Base-by-base conservation (phyloP, 2,888 invertebrate genomes). In the Trichopria drosophilae region DNA sequence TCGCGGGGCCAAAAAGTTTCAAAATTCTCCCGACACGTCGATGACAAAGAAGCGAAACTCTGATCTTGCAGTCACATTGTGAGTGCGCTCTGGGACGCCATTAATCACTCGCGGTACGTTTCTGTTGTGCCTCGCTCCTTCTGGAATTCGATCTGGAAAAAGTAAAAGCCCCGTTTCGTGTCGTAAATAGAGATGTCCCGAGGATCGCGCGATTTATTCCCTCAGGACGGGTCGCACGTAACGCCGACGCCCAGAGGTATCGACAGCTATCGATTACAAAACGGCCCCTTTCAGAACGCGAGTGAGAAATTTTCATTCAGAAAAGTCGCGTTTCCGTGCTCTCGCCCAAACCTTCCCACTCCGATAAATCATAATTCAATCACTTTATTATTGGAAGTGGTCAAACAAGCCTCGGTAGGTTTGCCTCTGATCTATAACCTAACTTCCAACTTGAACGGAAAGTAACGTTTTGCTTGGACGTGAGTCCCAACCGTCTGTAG, bases 21-120 rank as follows among this genome's bases (percentile, higher is more conserved):
- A 18, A n/a, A n/a, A n/a, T n/a, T n/a, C n/a, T n/a, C n/a, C n/a
- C n/a, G n/a, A n/a, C n/a, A n/a, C n/a, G n/a, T n/a, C 20, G 18
- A 13, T 20, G 41, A 41, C 41, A 41, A 41, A 19, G 29, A 41
- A 20, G 24, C 19, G 28, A 41, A 41, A 41, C 31, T 41, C 31
- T 29, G 28, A 34, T 34, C 32, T 43, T 34, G 34, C 24, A 19
- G 16, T 35, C 34, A 43, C 18, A 24, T 43, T 43, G 34, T 43
- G 34, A 34, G 23, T 32, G 13, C 31, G 29, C 22, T 35, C 34
- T 22, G 35, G 18, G 24, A 24, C 26, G 24, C 34, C 28, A 50
- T 56, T 56, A 56, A 53, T 53, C 53, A 50, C 39, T 19, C 35
- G n/a, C n/a, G n/a, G n/a, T n/a, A n/a, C n/a, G n/a, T n/a, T n/a